Conservation (phyloP, 2,113 vertebrate species). For the Gobio gobio region DNA sequence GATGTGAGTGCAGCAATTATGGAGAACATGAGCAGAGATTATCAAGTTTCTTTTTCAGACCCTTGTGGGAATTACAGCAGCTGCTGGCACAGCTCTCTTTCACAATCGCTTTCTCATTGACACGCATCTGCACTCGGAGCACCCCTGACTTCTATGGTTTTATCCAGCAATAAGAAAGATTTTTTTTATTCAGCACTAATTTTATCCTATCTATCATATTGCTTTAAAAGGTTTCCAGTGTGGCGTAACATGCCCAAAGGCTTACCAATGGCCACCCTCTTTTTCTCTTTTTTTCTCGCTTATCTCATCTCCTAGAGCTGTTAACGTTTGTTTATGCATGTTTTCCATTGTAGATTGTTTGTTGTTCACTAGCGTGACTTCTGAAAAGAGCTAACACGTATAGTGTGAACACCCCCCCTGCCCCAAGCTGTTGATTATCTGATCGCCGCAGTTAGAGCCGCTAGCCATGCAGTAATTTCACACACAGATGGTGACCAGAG, state of each 20-base stretch:
- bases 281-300: not conserved
- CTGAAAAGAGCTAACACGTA: not conserved
- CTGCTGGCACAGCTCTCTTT: not conserved
- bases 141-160: too few relatives aligned
- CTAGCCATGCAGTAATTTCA: conserved; percentile 19
- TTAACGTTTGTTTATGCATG: not conserved
- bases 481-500: conserved; percentile 33
- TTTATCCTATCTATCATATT: not conserved
- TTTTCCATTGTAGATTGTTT: conserved; percentile 35
- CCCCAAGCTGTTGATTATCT: conserved; percentile 12
- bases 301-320: not conserved
- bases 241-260: not conserved
- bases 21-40: conserved; percentile 2
- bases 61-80: conserved; percentile 22
- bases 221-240: not conserved
- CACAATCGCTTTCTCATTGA: not conserved
- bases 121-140: not conserved
- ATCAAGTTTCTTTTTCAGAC: conserved; percentile 10
- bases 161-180: not conserved
- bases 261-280: not conserved
- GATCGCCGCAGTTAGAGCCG: not conserved
- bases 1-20: not conserved
- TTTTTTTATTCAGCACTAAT: not conserved
- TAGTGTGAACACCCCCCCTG: not conserved
- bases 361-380: not conserved